Base-by-base conservation (phyloP, 2,797 vertebrate genomes). In the Pangasius djambal region DNA sequence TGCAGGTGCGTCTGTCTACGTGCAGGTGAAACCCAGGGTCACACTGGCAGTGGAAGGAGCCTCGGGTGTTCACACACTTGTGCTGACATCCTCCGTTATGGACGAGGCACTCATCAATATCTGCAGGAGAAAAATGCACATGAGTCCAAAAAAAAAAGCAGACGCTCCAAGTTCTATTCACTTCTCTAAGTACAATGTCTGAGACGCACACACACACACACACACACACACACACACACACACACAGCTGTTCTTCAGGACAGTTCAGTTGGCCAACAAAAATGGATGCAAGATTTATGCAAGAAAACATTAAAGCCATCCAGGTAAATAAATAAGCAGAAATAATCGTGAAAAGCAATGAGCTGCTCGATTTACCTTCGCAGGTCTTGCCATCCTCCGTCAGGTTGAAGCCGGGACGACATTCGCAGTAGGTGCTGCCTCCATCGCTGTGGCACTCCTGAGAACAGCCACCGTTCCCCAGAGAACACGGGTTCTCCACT, bases 11-110 rank as follows among this genome's bases (percentile, higher is more conserved):
- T 92, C 96, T 96, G 0, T 99, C 98, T 0, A 97, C 89, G 12
- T 99, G 98, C 88, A 99, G 94, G 18, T 97, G 97, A 85, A 94
- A 98, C 69, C 98, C 97, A 0, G 95, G 93, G 87, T 93, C 94
- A 94, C 98, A 99, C 91, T 97, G 96, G 0, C 98, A 99, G 91
- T 97, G 95, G 91, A 97, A 98, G 20, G 98, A 98, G 74, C 97
- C 97, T 0, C 95, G 94, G 34, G 97, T 99, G 95, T 99, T 99
- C 92, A 99, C 93, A 85, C 98, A 99, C 48, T 94, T 95, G 90
- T 99, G 97, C 93, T 99, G 98, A 95, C 98, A 99, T 95, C 98
- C 98, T 6, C 98, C 98, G 0, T 99, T 99, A 93, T 97, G 97
- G 22, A 96, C 94, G 90, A 95, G 97, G 94, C 98, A 99, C 94